phyloP scores from a whole-genome alignment of 2,113 vertebrate genomes.

The Aviceda subcristata region DNA sequence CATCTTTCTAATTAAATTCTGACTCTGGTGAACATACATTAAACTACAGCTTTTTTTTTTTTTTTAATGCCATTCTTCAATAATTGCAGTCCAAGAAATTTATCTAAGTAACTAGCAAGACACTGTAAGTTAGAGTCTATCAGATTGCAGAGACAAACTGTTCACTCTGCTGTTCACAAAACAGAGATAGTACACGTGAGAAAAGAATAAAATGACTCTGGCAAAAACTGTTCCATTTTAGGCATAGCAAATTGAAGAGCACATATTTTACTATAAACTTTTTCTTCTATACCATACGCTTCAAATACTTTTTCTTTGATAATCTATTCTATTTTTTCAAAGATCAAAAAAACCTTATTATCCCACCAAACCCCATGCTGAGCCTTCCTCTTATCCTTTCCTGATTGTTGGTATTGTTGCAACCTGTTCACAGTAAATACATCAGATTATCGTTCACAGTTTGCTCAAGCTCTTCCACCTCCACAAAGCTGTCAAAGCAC shows the following conservation, averaged over 20 bases:
- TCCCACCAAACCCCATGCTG: constrained; percentile 22
- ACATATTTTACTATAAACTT: constrained; percentile 50
- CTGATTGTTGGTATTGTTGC: constrained; percentile 53
- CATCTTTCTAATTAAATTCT: background rate
- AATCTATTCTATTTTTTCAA: constrained; percentile 28
- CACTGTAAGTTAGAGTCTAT: constrained; percentile 29
- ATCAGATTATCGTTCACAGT: constrained; percentile 53
- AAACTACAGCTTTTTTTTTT: background rate
- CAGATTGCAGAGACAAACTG: constrained; percentile 52
- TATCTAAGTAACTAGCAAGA: background rate
- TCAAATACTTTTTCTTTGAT: background rate
- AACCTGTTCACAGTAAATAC: constrained; percentile 46
- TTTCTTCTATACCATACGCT: background rate
- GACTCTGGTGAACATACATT: background rate
- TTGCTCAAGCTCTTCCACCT: constrained; percentile 49
- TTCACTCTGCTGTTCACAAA: constrained; percentile 53
- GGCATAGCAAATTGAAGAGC: background rate
- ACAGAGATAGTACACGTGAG: constrained; percentile 39
- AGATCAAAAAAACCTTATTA: constrained; percentile 39
- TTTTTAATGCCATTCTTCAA: background rate
- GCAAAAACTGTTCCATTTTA: constrained; percentile 29
- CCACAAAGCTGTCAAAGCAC: constrained; percentile 53
- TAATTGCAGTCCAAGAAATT: background rate
- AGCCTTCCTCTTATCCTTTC: constrained; percentile 23
- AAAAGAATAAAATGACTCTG: constrained; percentile 1